phyloP scores from a whole-genome alignment of 1,140 invertebrate genomes.

The Orussus abietinus region DNA sequence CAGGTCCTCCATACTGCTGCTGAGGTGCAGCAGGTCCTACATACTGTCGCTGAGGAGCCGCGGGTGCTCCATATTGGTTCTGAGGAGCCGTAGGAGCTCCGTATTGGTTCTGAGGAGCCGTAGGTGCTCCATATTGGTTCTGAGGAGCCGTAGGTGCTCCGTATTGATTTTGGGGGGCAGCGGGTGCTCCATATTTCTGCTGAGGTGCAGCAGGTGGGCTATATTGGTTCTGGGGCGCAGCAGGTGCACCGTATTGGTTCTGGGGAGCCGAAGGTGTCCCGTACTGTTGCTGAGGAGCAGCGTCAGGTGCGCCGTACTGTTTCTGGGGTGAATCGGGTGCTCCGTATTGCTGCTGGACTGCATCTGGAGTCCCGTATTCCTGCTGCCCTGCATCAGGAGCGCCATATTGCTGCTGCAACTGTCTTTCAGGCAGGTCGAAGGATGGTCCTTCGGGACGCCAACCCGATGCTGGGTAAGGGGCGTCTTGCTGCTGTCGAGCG shows the following conservation, averaged over 20 bases:
- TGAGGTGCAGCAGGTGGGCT: constrained; percentile 8
- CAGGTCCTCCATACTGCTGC: constrained; percentile 15
- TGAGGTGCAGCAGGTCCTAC: not conserved
- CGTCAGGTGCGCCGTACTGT: not conserved
- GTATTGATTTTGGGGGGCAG: constrained; percentile 10
- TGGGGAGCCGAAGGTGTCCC: constrained; percentile 20
- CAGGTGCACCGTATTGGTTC: constrained; percentile 24
- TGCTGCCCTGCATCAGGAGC: constrained; percentile 17
- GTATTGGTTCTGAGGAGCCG: constrained; percentile 10
- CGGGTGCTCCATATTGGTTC: constrained; percentile 13
- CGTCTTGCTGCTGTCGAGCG: constrained; percentile 37
- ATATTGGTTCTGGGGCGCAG: too few relatives aligned
- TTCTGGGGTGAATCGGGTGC: constrained; percentile 1
- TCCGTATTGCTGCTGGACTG: constrained; percentile 21
- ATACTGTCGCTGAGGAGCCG: not conserved
- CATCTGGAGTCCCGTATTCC: constrained; percentile 22
- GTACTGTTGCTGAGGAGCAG: constrained; percentile 24
- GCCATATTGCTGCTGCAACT: constrained; percentile 21
- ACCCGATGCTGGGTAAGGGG: constrained; percentile 54
- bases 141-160: constrained; percentile 14
- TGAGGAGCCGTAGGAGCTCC: constrained; percentile 12
- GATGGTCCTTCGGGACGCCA: constrained; percentile 57
- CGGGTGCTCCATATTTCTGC: constrained; percentile 1
- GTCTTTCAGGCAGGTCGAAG: constrained; percentile 54
- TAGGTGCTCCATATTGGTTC: constrained; percentile 18